phyloP scores from a whole-genome alignment of 2,113 vertebrate species.

The Pholis gunnellus region DNA sequence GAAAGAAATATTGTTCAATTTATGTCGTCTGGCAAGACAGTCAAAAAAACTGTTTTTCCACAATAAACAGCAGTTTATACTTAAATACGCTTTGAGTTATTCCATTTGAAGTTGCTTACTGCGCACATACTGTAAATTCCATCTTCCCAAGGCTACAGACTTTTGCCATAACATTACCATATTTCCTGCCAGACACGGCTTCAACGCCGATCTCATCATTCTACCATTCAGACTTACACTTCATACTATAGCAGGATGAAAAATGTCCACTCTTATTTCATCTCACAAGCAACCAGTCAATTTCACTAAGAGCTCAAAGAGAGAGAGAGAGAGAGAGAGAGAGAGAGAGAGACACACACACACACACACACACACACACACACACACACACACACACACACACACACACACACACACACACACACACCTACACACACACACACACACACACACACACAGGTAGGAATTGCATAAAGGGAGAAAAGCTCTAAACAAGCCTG shows the following conservation, averaged over 20 bases:
- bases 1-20: neutral
- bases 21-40: neutral
- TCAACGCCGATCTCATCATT: slow-evolving; percentile 58
- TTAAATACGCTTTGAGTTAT: neutral
- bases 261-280: slow-evolving; percentile 31
- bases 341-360: too few relatives aligned
- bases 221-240: slow-evolving; percentile 26
- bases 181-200: slow-evolving; percentile 40
- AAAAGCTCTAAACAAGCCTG: slow-evolving; percentile 29
- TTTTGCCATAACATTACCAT: neutral
- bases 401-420: neutral
- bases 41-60: neutral
- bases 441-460: neutral
- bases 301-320: slow-evolving; percentile 24
- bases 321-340: neutral
- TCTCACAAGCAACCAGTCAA: slow-evolving; percentile 42
- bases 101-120: slow-evolving; percentile 10
- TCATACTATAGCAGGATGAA: slow-evolving; percentile 28
- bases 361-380: too few relatives aligned
- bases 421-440: neutral
- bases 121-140: neutral
- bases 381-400: neutral
- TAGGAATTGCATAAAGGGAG: neutral
- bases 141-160: neutral
- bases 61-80: neutral